Conservation (phyloP, 2,888 invertebrate species). For the Noctua janthe region DNA sequence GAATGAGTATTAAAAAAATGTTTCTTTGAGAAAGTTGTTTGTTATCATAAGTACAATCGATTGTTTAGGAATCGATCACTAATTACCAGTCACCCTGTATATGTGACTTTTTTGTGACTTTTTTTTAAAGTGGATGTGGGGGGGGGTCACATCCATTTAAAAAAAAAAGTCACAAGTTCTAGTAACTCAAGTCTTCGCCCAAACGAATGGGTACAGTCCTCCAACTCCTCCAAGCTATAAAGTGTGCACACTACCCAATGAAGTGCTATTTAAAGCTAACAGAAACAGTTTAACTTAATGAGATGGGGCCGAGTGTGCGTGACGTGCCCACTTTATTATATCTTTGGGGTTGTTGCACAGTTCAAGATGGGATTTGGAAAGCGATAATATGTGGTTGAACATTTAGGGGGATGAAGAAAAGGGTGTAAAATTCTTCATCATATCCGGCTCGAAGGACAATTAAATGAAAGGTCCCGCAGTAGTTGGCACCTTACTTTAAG, state of each 20-base stretch:
- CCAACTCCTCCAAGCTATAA: slow-evolving; percentile 66
- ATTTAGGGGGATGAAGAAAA: neutral
- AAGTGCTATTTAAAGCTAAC: slow-evolving; percentile 82
- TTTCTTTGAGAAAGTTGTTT: too few species aligned
- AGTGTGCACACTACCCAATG: slow-evolving; percentile 72
- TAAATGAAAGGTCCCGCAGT: too few species aligned
- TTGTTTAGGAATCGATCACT: too few species aligned
- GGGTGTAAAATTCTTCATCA: neutral
- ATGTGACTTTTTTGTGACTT: too few species aligned
- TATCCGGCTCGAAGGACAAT: too few species aligned
- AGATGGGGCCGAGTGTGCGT: slow-evolving; percentile 84
- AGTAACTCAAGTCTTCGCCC: slow-evolving; percentile 26
- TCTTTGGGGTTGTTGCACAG: slow-evolving; percentile 63
- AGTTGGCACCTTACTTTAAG: too few species aligned
- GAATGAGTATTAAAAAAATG: too few species aligned
- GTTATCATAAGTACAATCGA: too few species aligned
- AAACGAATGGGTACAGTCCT: slow-evolving; percentile 54
- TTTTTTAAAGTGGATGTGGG: too few species aligned
- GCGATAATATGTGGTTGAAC: neutral
- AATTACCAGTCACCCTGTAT: too few species aligned
- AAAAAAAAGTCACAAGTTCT: slow-evolving; percentile 20
- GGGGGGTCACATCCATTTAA: too few species aligned
- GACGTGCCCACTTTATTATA: slow-evolving; percentile 85
- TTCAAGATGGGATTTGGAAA: slow-evolving; percentile 42
- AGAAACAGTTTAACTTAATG: slow-evolving; percentile 86